Percentiles rank a stretch among this genome's conserved stretches.
Evolutionary conservation across 2,797 vertebrate species (phyloP).

Genomic region (Apodemus agrarius): DNA sequence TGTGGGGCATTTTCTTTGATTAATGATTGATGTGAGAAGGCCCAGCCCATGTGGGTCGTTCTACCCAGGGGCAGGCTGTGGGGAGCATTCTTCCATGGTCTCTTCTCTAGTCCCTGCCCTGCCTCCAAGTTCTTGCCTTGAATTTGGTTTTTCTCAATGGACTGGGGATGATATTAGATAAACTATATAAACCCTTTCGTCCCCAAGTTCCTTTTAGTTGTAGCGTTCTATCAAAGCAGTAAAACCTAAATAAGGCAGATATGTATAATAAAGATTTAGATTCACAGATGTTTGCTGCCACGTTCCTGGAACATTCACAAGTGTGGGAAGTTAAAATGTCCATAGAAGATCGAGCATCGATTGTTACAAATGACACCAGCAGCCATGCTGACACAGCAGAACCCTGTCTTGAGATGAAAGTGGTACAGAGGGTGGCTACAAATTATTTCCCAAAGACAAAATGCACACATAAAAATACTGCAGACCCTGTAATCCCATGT

Average conservation of each 20-base stretch:
- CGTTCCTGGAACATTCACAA: constrained; percentile 9
- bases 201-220: not conserved
- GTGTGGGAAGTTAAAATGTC: not conserved
- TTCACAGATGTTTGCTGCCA: not conserved
- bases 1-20: not conserved
- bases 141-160: not conserved
- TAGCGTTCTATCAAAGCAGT: not conserved
- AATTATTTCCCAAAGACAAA: constrained; percentile 22
- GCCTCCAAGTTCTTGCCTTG: not conserved
- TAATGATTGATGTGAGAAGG: not conserved
- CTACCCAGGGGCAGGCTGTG: not conserved
- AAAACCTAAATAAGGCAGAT: not conserved
- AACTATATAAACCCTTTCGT: not conserved
- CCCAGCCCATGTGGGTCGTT: not conserved
- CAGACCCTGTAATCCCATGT: not conserved
- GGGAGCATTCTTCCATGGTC: not conserved
- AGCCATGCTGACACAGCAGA: not conserved
- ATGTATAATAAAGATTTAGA: not conserved
- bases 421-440: not conserved
- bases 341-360: not conserved
- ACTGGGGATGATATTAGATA: not conserved
- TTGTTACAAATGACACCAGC: not conserved
- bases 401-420: not conserved
- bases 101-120: not conserved
- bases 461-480: not conserved